Percentiles rank a stretch among this genome's conserved stretches.
Evolutionary conservation across 2,113 vertebrate genomes (phyloP).

Genomic region (Rhombomys opimus): DNA sequence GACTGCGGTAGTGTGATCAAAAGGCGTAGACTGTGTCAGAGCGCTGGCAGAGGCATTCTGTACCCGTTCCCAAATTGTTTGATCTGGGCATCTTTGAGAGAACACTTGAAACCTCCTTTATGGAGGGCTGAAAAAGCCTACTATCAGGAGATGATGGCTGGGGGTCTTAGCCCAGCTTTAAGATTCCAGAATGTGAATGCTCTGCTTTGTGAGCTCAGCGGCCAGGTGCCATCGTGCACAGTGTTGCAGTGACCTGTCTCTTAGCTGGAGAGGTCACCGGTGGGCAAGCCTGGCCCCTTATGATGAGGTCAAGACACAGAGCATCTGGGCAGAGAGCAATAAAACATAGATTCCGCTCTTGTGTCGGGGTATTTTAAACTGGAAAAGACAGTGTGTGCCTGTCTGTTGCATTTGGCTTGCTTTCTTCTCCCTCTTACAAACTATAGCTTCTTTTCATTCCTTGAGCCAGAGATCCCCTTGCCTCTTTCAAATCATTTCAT

Average conservation of each 20-base stretch:
- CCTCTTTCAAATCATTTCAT: conserved; percentile 46
- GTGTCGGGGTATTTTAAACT: conserved; percentile 1
- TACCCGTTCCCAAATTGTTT: conserved; percentile 63
- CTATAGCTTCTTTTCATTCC: conserved; percentile 49
- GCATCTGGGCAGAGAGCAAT: conserved; percentile 2
- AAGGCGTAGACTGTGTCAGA: conserved; percentile 58
- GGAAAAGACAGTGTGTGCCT: background rate
- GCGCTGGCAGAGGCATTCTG: conserved; percentile 57
- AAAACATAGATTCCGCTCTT: conserved; percentile 12
- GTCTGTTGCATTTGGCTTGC: conserved; percentile 47
- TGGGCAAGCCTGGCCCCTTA: background rate
- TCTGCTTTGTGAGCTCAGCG: conserved; percentile 35
- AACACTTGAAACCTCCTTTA: conserved; percentile 68
- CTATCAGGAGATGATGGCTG: conserved; percentile 25
- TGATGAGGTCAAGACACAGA: background rate
- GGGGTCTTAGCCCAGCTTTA: conserved; percentile 58
- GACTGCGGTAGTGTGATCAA: conserved; percentile 71
- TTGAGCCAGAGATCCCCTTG: conserved; percentile 30
- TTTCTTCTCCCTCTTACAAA: conserved; percentile 50
- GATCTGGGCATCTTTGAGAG: conserved; percentile 68
- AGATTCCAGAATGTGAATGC: conserved; percentile 36
- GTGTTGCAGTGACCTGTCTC: background rate
- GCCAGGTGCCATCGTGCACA: background rate
- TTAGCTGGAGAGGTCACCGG: background rate
- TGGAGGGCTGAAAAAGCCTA: conserved; percentile 68